Conservation (phyloP, 1,140 invertebrate species). For the Gonioctena quinquepunctata region DNA sequence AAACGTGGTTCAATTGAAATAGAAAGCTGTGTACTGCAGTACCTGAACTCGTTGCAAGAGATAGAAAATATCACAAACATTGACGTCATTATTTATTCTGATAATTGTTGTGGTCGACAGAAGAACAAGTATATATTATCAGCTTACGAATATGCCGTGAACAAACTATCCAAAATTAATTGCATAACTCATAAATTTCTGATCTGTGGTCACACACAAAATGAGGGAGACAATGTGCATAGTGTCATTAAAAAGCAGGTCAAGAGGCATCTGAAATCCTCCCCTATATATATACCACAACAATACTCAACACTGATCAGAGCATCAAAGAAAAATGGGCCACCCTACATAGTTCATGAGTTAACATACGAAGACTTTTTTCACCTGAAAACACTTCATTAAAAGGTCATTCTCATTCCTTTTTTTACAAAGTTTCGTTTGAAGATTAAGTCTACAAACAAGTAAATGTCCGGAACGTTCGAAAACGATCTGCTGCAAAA, state of each 20-base stretch:
- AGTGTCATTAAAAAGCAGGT: slow-evolving; percentile 40
- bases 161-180: slow-evolving; percentile 34
- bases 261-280: slow-evolving; percentile 20
- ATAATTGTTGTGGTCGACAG: slow-evolving; percentile 56
- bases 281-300: slow-evolving; percentile 25
- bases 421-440: too few relatives aligned
- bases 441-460: too few relatives aligned
- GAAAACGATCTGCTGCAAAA: too few relatives aligned
- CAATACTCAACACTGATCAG: slow-evolving; percentile 32
- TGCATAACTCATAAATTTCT: slow-evolving; percentile 48
- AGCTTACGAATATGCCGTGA: slow-evolving; percentile 47
- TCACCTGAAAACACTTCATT: not conserved
- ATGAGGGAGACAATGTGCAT: slow-evolving; percentile 47
- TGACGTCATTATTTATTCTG: slow-evolving; percentile 42
- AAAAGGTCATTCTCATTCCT: too few relatives aligned
- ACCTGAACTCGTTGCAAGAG: not conserved
- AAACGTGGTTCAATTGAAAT: slow-evolving; percentile 56
- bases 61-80: slow-evolving; percentile 34
- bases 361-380: slow-evolving; percentile 1
- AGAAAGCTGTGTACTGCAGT: slow-evolving; percentile 34
- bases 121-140: slow-evolving; percentile 54
- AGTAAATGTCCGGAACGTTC: too few relatives aligned
- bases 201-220: slow-evolving; percentile 47
- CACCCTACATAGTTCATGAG: slow-evolving; percentile 29
- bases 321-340: slow-evolving; percentile 41